phyloP scores from a whole-genome alignment of 2,888 invertebrate species.

The Sarcophaga variegata region DNA sequence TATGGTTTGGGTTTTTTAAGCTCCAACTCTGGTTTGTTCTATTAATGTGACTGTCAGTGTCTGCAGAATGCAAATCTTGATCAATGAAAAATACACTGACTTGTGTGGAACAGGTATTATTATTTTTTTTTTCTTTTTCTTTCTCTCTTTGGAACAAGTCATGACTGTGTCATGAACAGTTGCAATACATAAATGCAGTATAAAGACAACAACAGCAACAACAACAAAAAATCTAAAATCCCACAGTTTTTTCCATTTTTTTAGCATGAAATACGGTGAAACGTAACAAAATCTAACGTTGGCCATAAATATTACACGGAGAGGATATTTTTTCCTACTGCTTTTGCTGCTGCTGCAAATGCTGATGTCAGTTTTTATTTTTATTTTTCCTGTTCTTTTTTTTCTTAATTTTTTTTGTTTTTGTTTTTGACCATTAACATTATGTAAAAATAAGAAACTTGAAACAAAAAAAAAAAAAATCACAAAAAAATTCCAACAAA shows the following conservation, averaged over 20 bases:
- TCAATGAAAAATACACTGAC: conserved; percentile 47
- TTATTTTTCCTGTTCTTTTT: conserved; percentile 19
- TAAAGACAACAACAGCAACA: not conserved
- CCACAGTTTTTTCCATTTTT: conserved; percentile 23
- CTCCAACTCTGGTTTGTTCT: conserved; percentile 12
- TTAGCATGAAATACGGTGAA: conserved; percentile 28
- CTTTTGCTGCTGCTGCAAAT: not conserved
- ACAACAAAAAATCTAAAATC: conserved; percentile 7
- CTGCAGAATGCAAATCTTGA: conserved; percentile 61
- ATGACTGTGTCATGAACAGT: conserved; percentile 60
- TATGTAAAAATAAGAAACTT: conserved; percentile 60
- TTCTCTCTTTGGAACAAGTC: conserved; percentile 10
- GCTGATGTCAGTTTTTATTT: conserved; percentile 58
- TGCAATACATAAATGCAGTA: conserved; percentile 37
- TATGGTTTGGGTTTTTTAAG: too few species aligned
- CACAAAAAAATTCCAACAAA: conserved; percentile 30
- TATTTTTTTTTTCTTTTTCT: too few species aligned
- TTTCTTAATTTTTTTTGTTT: not conserved
- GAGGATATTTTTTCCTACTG: too few species aligned
- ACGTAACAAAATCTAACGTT: conserved; percentile 23
- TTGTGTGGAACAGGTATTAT: not conserved
- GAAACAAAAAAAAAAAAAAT: conserved; percentile 53
- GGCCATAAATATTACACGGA: conserved; percentile 39
- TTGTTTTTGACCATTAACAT: conserved; percentile 34
- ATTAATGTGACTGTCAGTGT: conserved; percentile 23